Conservation (phyloP, 2,888 invertebrate species). For the Cantharis nigra region DNA sequence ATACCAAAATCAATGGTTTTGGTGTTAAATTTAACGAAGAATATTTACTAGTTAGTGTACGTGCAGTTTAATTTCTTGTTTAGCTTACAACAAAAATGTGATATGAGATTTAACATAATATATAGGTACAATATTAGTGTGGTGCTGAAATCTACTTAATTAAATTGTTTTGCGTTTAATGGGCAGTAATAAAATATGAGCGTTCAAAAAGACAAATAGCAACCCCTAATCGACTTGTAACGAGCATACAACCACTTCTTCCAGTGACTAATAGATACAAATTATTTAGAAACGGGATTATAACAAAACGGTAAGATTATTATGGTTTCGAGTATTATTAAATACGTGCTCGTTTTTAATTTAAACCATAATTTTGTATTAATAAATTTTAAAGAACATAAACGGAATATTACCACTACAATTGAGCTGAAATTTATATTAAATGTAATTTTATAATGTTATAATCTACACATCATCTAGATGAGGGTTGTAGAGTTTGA, state of each 20-base stretch:
- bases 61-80: neutral
- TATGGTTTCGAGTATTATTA: neutral
- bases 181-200: neutral
- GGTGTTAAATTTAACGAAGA: too few species aligned
- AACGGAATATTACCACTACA: too few species aligned
- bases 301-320: neutral
- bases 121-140: too few species aligned
- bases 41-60: too few species aligned
- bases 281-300: neutral
- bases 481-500: too few species aligned
- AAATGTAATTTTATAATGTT: too few species aligned
- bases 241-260: neutral
- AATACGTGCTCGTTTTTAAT: neutral
- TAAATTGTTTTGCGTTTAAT: neutral
- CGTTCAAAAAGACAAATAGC: neutral
- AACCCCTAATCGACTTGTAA: neutral
- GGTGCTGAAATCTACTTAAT: neutral
- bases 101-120: too few species aligned
- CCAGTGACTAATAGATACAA: neutral
- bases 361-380: neutral
- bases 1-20: too few species aligned
- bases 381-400: neutral
- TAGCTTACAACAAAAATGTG: neutral
- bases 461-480: too few species aligned
- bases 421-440: too few species aligned